A percentile compares a stretch with the other conserved stretches of the same genome.
phyloP scores from a whole-genome alignment of 2,797 vertebrate genomes.

The Acridotheres tristis region DNA sequence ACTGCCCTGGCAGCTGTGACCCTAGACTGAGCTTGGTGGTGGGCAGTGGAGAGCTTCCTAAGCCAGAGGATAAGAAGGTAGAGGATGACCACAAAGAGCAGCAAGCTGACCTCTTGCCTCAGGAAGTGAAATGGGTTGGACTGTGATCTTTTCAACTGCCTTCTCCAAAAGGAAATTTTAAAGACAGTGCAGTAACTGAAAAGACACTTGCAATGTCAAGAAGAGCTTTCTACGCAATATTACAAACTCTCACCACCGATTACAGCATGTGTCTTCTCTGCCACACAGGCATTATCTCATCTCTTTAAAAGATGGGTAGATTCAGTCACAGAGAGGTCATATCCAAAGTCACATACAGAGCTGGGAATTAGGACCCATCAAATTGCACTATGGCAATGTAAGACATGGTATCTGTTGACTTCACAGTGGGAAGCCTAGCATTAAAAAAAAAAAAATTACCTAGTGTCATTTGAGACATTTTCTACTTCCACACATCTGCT shows the following conservation, averaged over 20 bases:
- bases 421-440: background rate
- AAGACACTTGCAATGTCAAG: slow-evolving; percentile 33
- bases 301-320: background rate
- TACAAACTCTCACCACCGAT: slow-evolving; percentile 7
- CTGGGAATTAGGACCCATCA: background rate
- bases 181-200: slow-evolving; percentile 15
- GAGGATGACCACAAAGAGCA: slow-evolving; percentile 19
- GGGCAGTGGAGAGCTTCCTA: slow-evolving; percentile 1
- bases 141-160: slow-evolving; percentile 46
- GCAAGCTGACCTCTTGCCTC: slow-evolving; percentile 34
- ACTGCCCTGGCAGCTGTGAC: slow-evolving; percentile 46
- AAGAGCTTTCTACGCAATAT: background rate
- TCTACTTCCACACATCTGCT: background rate
- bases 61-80: slow-evolving; percentile 14
- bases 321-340: slow-evolving; percentile 30
- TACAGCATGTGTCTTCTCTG: slow-evolving; percentile 12
- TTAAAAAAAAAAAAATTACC: background rate
- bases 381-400: background rate
- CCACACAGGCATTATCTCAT: slow-evolving; percentile 44
- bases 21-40: slow-evolving; percentile 10
- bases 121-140: slow-evolving; percentile 4
- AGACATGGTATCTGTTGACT: background rate
- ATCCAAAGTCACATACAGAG: background rate
- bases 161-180: slow-evolving; percentile 32
- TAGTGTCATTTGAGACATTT: background rate